Evolutionary conservation across 2,888 invertebrate species (phyloP).

Genomic region (Gymnoscelis rufifasciata): DNA sequence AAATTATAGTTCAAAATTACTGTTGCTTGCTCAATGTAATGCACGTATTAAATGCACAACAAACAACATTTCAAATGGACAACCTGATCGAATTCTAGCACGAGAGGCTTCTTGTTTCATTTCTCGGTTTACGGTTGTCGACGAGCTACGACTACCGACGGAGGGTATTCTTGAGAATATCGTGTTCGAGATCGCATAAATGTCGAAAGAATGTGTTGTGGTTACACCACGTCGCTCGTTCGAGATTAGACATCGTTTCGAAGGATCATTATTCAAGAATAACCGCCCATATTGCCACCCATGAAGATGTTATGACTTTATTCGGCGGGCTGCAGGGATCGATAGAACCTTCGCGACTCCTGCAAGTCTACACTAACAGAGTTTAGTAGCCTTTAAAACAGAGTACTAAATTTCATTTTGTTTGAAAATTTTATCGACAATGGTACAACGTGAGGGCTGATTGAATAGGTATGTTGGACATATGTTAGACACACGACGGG

Average conservation of each 20-base stretch:
- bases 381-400: neutral
- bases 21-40: slow-evolving; percentile 4
- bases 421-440: neutral
- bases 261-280: neutral
- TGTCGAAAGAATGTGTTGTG: neutral
- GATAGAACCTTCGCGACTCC: slow-evolving; percentile 12
- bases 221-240: neutral
- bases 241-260: slow-evolving; percentile 1
- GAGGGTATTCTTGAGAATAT: neutral
- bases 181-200: neutral
- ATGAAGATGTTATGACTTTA: slow-evolving; percentile 28
- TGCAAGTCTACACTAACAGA: slow-evolving; percentile 3
- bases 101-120: slow-evolving; percentile 30
- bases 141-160: slow-evolving; percentile 6
- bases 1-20: neutral
- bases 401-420: neutral
- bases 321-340: slow-evolving; percentile 18
- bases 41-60: slow-evolving; percentile 11
- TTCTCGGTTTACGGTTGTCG: slow-evolving; percentile 31
- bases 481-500: no score
- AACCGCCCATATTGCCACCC: slow-evolving; percentile 25
- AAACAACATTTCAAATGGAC: slow-evolving; percentile 8
- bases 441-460: neutral
- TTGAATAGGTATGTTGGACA: no score
- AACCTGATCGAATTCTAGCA: slow-evolving; percentile 25